phyloP scores from a whole-genome alignment of 2,797 vertebrate species.

The Peromyscus nudipes region DNA sequence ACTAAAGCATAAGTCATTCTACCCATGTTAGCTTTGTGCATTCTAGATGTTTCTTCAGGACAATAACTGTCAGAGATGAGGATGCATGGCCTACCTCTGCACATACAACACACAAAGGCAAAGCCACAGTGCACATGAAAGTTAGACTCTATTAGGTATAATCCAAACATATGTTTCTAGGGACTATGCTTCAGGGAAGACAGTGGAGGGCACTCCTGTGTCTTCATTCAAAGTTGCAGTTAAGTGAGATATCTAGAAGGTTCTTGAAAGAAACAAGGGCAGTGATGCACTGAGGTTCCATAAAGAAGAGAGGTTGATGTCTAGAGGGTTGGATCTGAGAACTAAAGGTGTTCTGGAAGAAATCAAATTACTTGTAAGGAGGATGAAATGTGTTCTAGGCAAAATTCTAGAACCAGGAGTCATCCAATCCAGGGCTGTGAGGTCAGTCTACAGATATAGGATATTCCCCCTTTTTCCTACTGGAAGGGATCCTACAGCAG shows the following conservation, averaged over 20 bases:
- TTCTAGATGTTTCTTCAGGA: background rate
- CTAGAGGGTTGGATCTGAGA: background rate
- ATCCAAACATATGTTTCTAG: background rate
- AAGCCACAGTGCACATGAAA: background rate
- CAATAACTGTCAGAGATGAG: background rate
- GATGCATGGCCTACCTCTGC: background rate
- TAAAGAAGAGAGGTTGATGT: background rate
- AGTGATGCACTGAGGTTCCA: background rate
- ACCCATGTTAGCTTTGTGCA: conserved; percentile 67
- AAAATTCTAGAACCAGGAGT: conserved; percentile 15
- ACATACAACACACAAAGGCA: background rate
- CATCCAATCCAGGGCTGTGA: background rate
- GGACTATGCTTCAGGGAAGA: background rate
- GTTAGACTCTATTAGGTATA: background rate
- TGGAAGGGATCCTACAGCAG: background rate
- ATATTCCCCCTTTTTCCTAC: background rate
- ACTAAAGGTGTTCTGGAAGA: background rate
- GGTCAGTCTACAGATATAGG: background rate
- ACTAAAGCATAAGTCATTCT: conserved; percentile 82
- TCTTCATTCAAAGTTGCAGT: background rate
- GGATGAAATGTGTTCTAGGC: background rate
- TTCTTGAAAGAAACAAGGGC: background rate
- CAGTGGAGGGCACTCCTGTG: background rate
- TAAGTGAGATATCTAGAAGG: background rate
- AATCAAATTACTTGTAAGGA: background rate